Percentiles rank a stretch among this genome's conserved stretches.
Evolutionary conservation across 2,797 vertebrate species (phyloP).

Genomic region (Gorsachius magnificus): DNA sequence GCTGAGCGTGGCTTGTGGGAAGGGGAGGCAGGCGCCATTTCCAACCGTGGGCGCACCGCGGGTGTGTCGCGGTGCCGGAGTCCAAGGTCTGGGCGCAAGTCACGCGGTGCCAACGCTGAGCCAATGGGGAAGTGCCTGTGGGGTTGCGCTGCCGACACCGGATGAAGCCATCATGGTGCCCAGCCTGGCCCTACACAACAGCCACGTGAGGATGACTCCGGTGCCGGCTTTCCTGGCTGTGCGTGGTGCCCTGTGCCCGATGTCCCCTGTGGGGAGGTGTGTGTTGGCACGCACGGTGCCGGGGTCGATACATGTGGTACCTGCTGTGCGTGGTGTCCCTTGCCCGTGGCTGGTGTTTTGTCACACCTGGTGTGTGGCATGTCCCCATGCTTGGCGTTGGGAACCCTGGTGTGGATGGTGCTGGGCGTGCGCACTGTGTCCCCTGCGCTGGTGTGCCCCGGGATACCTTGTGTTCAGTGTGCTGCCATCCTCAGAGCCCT

Average conservation of each 20-base stretch:
- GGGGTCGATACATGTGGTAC: neutral
- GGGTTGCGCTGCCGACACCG: too few relatives aligned
- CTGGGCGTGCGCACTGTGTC: neutral
- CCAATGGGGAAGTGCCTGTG: accelerated
- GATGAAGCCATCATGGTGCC: neutral
- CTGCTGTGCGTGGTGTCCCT: neutral
- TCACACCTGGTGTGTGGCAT: neutral
- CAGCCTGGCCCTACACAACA: neutral
- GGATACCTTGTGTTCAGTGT: too few relatives aligned
- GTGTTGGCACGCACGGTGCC: neutral
- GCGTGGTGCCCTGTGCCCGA: accelerated
- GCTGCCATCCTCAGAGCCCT: too few relatives aligned
- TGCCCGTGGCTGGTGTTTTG: neutral
- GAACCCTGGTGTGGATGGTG: too few relatives aligned
- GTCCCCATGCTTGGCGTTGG: neutral
- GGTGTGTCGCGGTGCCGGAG: neutral
- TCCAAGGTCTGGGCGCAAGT: neutral
- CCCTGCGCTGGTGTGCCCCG: neutral
- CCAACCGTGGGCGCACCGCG: accelerated
- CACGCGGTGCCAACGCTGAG: accelerated
- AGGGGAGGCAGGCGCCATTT: neutral
- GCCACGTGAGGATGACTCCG: neutral
- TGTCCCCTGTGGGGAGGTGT: too few relatives aligned
- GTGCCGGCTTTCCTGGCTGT: neutral
- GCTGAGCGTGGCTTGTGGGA: too few relatives aligned